Evolutionary conservation across 2,888 invertebrate species (phyloP).

Genomic region (Archips crataeganus): DNA sequence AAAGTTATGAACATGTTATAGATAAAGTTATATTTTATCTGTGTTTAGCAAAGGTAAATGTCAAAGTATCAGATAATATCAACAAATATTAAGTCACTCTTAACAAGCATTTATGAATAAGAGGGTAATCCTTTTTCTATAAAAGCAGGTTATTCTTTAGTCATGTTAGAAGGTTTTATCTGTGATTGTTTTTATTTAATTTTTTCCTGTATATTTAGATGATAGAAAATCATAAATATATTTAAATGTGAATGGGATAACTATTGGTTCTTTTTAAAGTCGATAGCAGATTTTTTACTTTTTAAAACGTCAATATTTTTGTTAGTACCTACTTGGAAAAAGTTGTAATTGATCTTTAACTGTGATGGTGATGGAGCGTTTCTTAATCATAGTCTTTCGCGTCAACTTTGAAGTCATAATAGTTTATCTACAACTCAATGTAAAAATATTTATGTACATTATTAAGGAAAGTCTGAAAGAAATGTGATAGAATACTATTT

Average conservation of each 20-base stretch:
- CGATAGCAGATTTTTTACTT: not conserved
- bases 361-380: slow-evolving; percentile 65
- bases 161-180: slow-evolving; percentile 36
- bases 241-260: slow-evolving; percentile 30
- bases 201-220: slow-evolving; percentile 37
- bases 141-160: slow-evolving; percentile 23
- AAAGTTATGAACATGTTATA: too few species aligned
- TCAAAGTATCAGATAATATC: too few species aligned
- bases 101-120: too few species aligned
- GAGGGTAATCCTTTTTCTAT: slow-evolving; percentile 16
- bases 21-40: too few species aligned
- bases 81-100: too few species aligned
- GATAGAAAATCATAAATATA: slow-evolving; percentile 37
- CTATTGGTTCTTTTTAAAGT: slow-evolving; percentile 12
- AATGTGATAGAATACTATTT: slow-evolving; percentile 42
- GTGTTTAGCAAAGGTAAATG: too few species aligned
- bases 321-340: slow-evolving; percentile 10
- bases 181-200: slow-evolving; percentile 42
- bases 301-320: slow-evolving; percentile 11
- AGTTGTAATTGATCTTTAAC: slow-evolving; percentile 38
- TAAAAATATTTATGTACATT: slow-evolving; percentile 58
- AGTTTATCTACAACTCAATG: slow-evolving; percentile 51
- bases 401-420: slow-evolving; percentile 54
- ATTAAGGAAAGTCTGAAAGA: slow-evolving; percentile 70
- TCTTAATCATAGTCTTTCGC: slow-evolving; percentile 48